These are phyloP conservation scores for Frankliniella intonsa DNA, from an alignment of 2,888 invertebrate genomes.

Conservation along the genomic window DNA sequence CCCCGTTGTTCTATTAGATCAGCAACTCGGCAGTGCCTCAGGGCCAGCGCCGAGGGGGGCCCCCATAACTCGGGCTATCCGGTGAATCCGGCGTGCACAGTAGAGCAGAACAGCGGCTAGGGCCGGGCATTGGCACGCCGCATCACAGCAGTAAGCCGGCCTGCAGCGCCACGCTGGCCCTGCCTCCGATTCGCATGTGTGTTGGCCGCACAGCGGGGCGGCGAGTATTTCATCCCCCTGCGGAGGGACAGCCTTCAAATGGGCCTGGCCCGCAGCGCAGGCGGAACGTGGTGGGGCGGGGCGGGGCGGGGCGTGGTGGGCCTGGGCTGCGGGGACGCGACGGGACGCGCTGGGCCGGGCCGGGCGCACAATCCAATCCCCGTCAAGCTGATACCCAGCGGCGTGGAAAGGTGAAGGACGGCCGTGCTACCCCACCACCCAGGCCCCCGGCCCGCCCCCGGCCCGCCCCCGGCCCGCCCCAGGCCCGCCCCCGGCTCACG, in stretches of 20 bases:
- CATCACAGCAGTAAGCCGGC: too few relatives aligned
- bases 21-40: too few relatives aligned
- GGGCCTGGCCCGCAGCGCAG: neutral
- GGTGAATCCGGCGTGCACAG: too few relatives aligned
- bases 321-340: neutral
- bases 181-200: too few relatives aligned
- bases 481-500: neutral
- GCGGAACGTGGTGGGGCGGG: neutral
- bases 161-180: too few relatives aligned
- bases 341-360: too few relatives aligned
- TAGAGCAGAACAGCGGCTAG: too few relatives aligned
- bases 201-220: too few relatives aligned
- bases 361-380: neutral
- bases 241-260: neutral
- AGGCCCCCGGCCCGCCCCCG: neutral
- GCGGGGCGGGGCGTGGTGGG: neutral
- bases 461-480: neutral
- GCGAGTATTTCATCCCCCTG: neutral
- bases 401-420: neutral
- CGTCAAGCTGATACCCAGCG: conserved; percentile 1
- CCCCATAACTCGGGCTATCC: too few relatives aligned
- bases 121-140: too few relatives aligned
- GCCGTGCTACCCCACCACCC: neutral
- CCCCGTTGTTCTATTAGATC: too few relatives aligned
- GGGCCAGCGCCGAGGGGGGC: too few relatives aligned